These are phyloP conservation scores for Lordiphosa fenestrarum DNA, from an alignment of 2,888 invertebrate species.

Conservation along the genomic window DNA sequence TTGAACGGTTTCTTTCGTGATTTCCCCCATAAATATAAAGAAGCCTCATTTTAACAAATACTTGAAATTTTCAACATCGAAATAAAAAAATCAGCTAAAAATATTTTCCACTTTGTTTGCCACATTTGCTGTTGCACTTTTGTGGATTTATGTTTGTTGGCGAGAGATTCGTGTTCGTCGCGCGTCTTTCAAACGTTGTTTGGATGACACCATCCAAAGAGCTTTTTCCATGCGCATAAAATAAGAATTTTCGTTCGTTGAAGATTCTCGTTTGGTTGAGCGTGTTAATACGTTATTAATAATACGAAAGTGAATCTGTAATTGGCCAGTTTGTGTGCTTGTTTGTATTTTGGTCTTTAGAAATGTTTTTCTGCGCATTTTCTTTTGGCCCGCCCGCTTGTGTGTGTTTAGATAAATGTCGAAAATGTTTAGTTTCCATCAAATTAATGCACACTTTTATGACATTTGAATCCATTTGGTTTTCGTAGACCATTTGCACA, in stretches of 20 bases:
- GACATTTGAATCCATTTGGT: too few relatives aligned
- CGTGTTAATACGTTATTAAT: constrained; percentile 72
- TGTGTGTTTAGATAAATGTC: constrained; percentile 57
- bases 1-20: neutral
- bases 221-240: constrained; percentile 38
- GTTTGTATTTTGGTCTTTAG: constrained; percentile 31
- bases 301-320: constrained; percentile 27
- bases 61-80: constrained; percentile 30
- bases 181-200: constrained; percentile 43
- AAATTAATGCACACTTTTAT: constrained; percentile 37
- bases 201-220: constrained; percentile 64
- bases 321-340: neutral
- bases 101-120: constrained; percentile 30
- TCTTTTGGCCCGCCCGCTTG: constrained; percentile 18
- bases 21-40: constrained; percentile 20
- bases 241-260: constrained; percentile 42
- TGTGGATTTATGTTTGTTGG: constrained; percentile 42
- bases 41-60: constrained; percentile 9
- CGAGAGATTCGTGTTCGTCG: constrained; percentile 49
- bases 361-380: constrained; percentile 33
- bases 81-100: constrained; percentile 31
- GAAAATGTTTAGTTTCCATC: constrained; percentile 20
- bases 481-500: too few relatives aligned
- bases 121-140: constrained; percentile 51
- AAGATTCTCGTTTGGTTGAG: constrained; percentile 36